phyloP scores from a whole-genome alignment of 2,113 vertebrate species.

The Cyphomyrus discorhynchus region DNA sequence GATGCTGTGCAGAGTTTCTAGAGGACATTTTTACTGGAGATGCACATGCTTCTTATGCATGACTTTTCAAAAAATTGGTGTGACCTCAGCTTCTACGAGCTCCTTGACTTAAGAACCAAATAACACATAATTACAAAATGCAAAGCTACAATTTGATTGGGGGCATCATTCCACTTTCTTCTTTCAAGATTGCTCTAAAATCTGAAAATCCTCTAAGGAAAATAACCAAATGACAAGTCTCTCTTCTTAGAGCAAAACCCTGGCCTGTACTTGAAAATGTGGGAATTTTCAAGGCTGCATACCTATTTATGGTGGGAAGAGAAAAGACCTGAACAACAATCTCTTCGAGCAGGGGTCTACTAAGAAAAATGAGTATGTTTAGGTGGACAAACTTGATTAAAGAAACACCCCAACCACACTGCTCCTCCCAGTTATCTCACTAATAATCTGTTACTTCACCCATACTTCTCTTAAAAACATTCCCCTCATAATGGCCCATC shows the following conservation, averaged over 20 bases:
- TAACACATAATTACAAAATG: neutral
- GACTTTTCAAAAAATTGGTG: neutral
- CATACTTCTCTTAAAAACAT: neutral
- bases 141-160: neutral
- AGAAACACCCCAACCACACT: conserved; percentile 10
- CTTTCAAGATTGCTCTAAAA: neutral
- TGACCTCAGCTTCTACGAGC: neutral
- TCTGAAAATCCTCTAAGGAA: neutral
- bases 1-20: neutral
- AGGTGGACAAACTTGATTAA: neutral
- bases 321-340: neutral
- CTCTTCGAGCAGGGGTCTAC: conserved; percentile 20
- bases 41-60: neutral
- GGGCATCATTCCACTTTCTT: neutral
- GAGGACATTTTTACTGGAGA: neutral
- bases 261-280: neutral
- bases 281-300: neutral
- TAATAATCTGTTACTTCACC: conserved; percentile 7
- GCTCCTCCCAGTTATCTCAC: neutral
- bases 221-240: neutral
- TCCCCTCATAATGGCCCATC: neutral
- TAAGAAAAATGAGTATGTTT: conserved; percentile 27
- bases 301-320: neutral
- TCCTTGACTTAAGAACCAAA: neutral
- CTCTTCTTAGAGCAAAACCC: conserved; percentile 16